Base-by-base conservation (phyloP, 92 coral and sea anemone species). In the Actinostola sp. region DNA sequence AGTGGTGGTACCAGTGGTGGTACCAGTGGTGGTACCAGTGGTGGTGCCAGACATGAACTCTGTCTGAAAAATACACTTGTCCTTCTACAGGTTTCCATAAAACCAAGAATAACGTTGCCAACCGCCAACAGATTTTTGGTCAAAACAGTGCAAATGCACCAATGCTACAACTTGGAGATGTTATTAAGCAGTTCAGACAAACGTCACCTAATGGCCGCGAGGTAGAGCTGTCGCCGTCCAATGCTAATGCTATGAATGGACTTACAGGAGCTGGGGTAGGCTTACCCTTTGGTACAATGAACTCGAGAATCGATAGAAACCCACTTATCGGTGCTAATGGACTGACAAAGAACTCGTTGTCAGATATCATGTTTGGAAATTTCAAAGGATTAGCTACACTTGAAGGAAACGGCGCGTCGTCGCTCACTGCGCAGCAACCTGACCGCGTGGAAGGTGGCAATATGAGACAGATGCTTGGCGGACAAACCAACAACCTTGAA, bases 311-410 rank as follows among this genome's bases (percentile, higher is more conserved):
- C 21, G 85, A 82, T 32, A 69, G 73, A 49, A 87, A 91, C 61
- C 92, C 97, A 33, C 80, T 91, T 14, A 89, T 82, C 15, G 97
- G 92, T 27, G 90, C 97, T 17, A 71, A 79, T 46, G 97, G 97
- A 3, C 70, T 91, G 66, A 88, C 97, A 50, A 91, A 83, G 50
- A 87, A 48, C 16, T 67, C 89, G 24, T 82, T 91, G 11, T 54
- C 84, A 6, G 89, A 80, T 46, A 24, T 91, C 55, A 91, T 91
- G 97, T 91, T 83, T 87, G 97, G 97, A 6, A 87, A 56, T 58
- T 83, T 91, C 2, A 87, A 80, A 42, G 88, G 83, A 35, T 69
- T 84, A 32, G 92, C 78, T 25, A 41, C 78, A 0, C 17, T 73
- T 41, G 70, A 52, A 8, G 89, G 75, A 8, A 33, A 68, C 36